Percentiles rank a stretch among this genome's conserved stretches.
Conservation (phyloP, 2,113 vertebrate genomes). For the Sorex araneus region DNA sequence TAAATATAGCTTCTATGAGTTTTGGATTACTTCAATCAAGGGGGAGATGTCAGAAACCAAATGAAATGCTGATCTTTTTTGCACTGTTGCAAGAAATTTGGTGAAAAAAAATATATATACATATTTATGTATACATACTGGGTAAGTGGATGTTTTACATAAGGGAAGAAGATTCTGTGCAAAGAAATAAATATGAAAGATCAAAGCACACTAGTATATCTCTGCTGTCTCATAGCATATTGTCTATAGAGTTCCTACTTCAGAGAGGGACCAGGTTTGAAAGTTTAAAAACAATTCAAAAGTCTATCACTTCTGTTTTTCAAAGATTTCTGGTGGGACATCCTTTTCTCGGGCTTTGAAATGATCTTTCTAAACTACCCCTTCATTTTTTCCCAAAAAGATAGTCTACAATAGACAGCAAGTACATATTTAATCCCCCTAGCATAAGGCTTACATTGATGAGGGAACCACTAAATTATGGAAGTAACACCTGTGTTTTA, state of each 20-base stretch:
- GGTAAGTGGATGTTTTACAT: no score
- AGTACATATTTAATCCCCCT: slow-evolving; percentile 76
- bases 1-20: neutral
- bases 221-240: neutral
- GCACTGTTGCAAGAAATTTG: neutral
- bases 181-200: neutral
- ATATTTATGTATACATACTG: no score
- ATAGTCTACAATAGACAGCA: slow-evolving; percentile 72
- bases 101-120: neutral
- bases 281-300: neutral
- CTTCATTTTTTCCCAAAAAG: neutral
- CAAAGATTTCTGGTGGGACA: neutral
- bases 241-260: neutral
- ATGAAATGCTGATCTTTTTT: neutral
- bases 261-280: neutral
- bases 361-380: neutral
- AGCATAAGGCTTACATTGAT: slow-evolving; percentile 64
- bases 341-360: slow-evolving; percentile 33
- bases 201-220: neutral
- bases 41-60: neutral
- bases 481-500: slow-evolving; percentile 75
- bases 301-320: neutral
- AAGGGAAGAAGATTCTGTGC: neutral
- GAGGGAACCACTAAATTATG: slow-evolving; percentile 74
- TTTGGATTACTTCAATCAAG: neutral